Evolutionary conservation across 35 echinoderm and acorn worm genomes (phyloP).

Genomic region (Anneissia japonica): DNA sequence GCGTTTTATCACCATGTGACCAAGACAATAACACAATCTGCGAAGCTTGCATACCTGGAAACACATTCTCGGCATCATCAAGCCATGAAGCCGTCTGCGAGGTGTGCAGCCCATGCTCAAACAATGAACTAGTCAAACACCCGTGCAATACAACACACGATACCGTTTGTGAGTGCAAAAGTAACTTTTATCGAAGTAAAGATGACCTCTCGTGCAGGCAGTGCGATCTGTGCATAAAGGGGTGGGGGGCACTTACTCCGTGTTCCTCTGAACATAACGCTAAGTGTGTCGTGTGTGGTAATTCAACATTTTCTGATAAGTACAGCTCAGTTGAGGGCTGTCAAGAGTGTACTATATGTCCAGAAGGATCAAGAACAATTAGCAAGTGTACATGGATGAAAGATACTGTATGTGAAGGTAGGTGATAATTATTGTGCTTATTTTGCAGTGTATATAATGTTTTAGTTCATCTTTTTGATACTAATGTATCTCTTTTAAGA

Average conservation of each 20-base stretch:
- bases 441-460: no score
- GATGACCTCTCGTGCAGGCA: slow-evolving; percentile 55
- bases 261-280: slow-evolving; percentile 57
- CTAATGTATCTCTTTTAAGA: no score
- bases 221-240: slow-evolving; percentile 74
- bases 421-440: not conserved
- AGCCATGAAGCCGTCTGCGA: slow-evolving; percentile 46
- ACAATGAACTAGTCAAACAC: slow-evolving; percentile 34
- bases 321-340: slow-evolving; percentile 60
- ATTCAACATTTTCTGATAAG: slow-evolving; percentile 72
- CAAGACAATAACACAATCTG: slow-evolving; percentile 63
- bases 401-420: slow-evolving; percentile 87
- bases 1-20: slow-evolving; percentile 40
- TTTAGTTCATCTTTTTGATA: no score
- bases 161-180: slow-evolving; percentile 60
- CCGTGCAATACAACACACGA: slow-evolving; percentile 65
- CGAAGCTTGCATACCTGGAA: slow-evolving; percentile 37
- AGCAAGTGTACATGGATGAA: slow-evolving; percentile 53
- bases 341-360: slow-evolving; percentile 56
- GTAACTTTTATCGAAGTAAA: slow-evolving; percentile 40
- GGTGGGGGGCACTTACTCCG: slow-evolving; percentile 53
- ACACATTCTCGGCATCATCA: slow-evolving; percentile 42
- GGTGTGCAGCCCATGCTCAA: slow-evolving; percentile 45
- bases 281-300: slow-evolving; percentile 41
- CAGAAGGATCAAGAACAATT: slow-evolving; percentile 24